Conservation (phyloP, 2,888 invertebrate species). For the Aspidiotus destructor region DNA sequence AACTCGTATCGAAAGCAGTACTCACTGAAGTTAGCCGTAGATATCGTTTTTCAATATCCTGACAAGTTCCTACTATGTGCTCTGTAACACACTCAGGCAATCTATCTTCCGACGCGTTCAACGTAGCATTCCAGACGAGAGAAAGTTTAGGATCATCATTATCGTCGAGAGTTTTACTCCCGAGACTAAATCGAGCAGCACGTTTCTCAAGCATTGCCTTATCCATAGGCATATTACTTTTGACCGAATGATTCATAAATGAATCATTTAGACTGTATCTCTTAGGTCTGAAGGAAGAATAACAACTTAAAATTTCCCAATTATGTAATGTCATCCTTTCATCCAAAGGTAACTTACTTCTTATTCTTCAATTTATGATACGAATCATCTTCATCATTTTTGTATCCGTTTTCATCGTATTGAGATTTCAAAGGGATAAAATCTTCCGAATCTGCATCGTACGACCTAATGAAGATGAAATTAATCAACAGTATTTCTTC, state of each 20-base stretch:
- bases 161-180: constrained; percentile 26
- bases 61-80: constrained; percentile 89
- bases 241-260: no score
- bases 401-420: not conserved
- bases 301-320: not conserved
- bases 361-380: constrained; percentile 10
- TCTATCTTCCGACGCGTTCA: constrained; percentile 32
- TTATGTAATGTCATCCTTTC: not conserved
- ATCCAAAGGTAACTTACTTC: constrained; percentile 8
- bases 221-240: constrained; percentile 15
- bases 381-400: not conserved
- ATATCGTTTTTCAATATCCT: constrained; percentile 91
- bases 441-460: constrained; percentile 6
- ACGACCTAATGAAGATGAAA: constrained; percentile 2
- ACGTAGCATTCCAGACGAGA: constrained; percentile 23
- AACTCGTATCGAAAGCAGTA: constrained; percentile 22
- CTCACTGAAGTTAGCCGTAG: constrained; percentile 72
- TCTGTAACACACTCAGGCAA: constrained; percentile 24
- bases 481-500: not conserved
- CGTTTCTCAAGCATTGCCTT: constrained; percentile 69
- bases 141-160: constrained; percentile 27
- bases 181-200: constrained; percentile 71
- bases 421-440: constrained; percentile 15
- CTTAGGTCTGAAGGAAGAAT: constrained; percentile 11
- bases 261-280: constrained; percentile 1